Conservation (phyloP, 2,113 vertebrate genomes). For the Poeciliopsis prolifica region DNA sequence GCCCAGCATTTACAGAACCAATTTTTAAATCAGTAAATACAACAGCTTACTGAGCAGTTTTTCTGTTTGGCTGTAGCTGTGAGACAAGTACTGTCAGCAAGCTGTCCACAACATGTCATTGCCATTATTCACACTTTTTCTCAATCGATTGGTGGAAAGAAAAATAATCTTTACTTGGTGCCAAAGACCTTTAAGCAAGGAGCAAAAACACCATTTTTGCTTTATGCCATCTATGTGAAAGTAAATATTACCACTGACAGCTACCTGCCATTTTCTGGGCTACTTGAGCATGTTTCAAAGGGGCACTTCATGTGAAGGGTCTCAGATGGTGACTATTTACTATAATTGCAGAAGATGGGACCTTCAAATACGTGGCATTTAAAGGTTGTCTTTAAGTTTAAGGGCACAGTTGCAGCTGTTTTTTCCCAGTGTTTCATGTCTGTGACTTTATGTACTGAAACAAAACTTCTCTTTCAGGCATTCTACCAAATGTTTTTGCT, state of each 20-base stretch:
- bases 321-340: constrained; percentile 3
- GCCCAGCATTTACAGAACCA: not conserved
- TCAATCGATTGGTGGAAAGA: not conserved
- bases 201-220: constrained; percentile 1
- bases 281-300: not conserved
- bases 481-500: not conserved
- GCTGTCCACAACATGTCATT: not conserved
- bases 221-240: constrained; percentile 1
- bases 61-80: not conserved
- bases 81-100: not conserved
- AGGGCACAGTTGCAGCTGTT: not conserved
- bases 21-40: not conserved
- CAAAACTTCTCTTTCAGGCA: not conserved
- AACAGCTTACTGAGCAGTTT: not conserved
- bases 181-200: not conserved
- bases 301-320: not conserved
- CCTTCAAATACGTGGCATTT: not conserved
- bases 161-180: not conserved
- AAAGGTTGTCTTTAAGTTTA: not conserved
- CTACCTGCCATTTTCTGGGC: not conserved
- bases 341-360: not conserved
- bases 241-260: not conserved
- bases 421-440: not conserved
- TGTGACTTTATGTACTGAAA: not conserved
- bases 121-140: not conserved